phyloP scores from a whole-genome alignment of 1,140 invertebrate genomes.

The Drosophila melanica region DNA sequence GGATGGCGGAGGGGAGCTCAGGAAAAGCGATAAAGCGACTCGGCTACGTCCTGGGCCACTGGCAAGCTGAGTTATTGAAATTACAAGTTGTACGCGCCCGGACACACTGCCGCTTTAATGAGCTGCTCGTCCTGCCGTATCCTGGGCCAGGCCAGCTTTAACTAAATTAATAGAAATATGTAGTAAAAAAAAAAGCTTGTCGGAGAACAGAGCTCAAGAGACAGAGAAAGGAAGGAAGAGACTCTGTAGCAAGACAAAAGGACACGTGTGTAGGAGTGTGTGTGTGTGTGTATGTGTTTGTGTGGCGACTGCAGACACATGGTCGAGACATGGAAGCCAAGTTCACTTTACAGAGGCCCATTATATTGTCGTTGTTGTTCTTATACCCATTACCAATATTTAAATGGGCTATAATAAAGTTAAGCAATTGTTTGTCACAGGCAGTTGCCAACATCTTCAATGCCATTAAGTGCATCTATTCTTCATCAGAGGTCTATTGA shows the following conservation, averaged over 20 bases:
- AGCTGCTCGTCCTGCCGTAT: constrained; percentile 36
- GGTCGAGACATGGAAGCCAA: constrained; percentile 46
- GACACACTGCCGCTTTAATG: constrained; percentile 52
- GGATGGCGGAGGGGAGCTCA: too few species aligned
- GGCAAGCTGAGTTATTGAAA: constrained; percentile 69
- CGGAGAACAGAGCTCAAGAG: neutral
- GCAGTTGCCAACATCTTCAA: too few species aligned
- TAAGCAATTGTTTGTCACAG: too few species aligned
- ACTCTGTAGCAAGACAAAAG: neutral
- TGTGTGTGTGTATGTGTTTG: constrained; percentile 8
- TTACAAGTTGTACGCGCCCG: constrained; percentile 44
- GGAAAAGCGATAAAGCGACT: constrained; percentile 16
- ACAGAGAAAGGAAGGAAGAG: neutral
- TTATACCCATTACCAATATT: neutral
- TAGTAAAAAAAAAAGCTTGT: constrained; percentile 3
- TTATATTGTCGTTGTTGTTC: constrained; percentile 4
- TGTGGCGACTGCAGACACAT: constrained; percentile 39
- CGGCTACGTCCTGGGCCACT: constrained; percentile 20
- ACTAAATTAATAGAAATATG: constrained; percentile 60
- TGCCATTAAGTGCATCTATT: neutral
- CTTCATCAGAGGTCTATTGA: too few species aligned
- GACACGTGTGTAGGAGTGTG: neutral
- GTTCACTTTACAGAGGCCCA: constrained; percentile 44
- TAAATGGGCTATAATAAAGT: too few species aligned
- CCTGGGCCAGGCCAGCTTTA: constrained; percentile 35